Evolutionary conservation across 2,113 vertebrate species (phyloP), one percentile per base, ranked within the genome.

Genomic region (Gymnogyps californianus): DNA sequence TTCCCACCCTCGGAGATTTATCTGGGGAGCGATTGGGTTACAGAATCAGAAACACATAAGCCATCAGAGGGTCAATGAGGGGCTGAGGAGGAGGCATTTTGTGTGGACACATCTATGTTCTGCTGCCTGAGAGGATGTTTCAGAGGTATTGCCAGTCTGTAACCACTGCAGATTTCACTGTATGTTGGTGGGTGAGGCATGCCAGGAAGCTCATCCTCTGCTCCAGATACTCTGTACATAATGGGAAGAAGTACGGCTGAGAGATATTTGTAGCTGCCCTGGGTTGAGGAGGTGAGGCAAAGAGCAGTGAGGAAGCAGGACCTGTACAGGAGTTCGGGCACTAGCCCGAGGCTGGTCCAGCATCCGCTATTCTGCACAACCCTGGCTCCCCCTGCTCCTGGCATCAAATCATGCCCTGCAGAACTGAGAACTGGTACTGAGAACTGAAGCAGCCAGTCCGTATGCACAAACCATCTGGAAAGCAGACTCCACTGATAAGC

Each of bases 1-100:
- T 96, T 97, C 95, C 91, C 94, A 97, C 93, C 82, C 87, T 96
- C 1, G 0, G 55, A 94, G 66, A 96, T 96, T 74, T 75, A 91
- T 96, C 95, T 93, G 38, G 94, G 93, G 96, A 96, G 36, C 2
- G 13, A 91, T 8, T 94, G 46, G 51, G 18, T 96, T 96, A 72
- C 64, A 92, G 87, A 90, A 72, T 97, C 87, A 93, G 82, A 96
- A 74, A 92, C 38, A 79, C 42, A 65, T 38, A 76, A 88, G 24
- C 26, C 42, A 69, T 87, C 24, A 90, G 42, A 61, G 32, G 24
- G 26, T 90, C 64, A 72, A 6, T 6, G 58, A 83, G 26, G 26
- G 69, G 76, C 19, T 62, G 38, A 87, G 59, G 42, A 88, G 49
- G 38, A 91, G 46, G 91, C 55, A 79, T 89, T 72, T 74, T 69